These are phyloP conservation scores for Seriola rivoliana DNA, from an alignment of 2,113 vertebrate species.

Conservation along the genomic window DNA sequence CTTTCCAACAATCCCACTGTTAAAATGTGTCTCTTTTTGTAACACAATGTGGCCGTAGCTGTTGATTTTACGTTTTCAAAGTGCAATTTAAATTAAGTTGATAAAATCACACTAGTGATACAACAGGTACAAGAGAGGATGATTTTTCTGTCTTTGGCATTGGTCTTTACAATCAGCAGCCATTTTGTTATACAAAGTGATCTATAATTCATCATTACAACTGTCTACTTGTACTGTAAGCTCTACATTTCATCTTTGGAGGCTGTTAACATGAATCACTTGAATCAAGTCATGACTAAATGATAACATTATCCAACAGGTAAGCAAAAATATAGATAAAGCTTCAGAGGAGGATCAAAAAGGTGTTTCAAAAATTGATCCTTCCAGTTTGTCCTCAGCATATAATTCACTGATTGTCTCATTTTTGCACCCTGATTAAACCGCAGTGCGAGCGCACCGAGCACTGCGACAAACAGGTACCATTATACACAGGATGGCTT, in stretches of 20 bases:
- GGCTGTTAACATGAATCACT: conserved; percentile 22
- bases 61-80: conserved; percentile 24
- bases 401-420: conserved; percentile 63
- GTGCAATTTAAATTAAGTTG: conserved; percentile 1
- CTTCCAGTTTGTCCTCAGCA: conserved; percentile 49
- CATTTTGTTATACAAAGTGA: conserved; percentile 8
- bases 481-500: background rate
- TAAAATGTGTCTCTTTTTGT: background rate
- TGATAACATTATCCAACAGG: conserved; percentile 20
- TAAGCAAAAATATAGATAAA: conserved; percentile 33
- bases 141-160: conserved; percentile 59
- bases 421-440: conserved; percentile 40
- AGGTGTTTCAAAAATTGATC: conserved; percentile 36
- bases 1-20: background rate
- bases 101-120: conserved; percentile 26
- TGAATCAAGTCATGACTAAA: conserved; percentile 32
- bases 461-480: conserved; percentile 5
- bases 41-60: background rate
- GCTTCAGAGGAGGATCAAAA: conserved; percentile 14
- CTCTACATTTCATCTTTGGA: conserved; percentile 36
- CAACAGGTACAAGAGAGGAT: conserved; percentile 21
- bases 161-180: conserved; percentile 28
- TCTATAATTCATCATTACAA: conserved; percentile 27
- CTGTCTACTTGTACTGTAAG: conserved; percentile 14
- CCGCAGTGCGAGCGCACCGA: background rate